Percentiles rank a stretch among this genome's conserved stretches.
phyloP scores from a whole-genome alignment of 2,113 vertebrate genomes.

The Thunnus maccoyii region DNA sequence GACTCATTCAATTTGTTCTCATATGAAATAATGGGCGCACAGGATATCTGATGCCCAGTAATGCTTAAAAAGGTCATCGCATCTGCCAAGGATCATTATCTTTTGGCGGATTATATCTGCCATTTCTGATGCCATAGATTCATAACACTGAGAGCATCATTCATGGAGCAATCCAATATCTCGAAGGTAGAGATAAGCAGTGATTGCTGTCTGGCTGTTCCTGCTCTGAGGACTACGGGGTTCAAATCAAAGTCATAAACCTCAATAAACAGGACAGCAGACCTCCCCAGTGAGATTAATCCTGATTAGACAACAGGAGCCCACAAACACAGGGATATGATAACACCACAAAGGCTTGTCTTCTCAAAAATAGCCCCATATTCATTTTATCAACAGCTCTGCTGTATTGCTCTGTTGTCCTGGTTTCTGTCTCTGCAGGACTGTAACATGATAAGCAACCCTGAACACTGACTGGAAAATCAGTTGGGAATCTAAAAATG shows the following conservation, averaged over 20 bases:
- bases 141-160: slow-evolving; percentile 57
- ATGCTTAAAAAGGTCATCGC: slow-evolving; percentile 51
- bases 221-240: slow-evolving; percentile 46
- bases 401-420: slow-evolving; percentile 45
- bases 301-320: slow-evolving; percentile 62
- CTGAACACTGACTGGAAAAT: slow-evolving; percentile 54
- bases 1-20: slow-evolving; percentile 42
- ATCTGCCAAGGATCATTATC: slow-evolving; percentile 51
- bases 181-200: slow-evolving; percentile 69
- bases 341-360: slow-evolving; percentile 55
- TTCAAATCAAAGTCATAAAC: slow-evolving; percentile 74
- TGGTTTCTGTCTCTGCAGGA: slow-evolving; percentile 53
- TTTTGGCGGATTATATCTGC: slow-evolving; percentile 51
- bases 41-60: slow-evolving; percentile 38
- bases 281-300: slow-evolving; percentile 69
- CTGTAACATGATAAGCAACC: slow-evolving; percentile 69
- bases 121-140: slow-evolving; percentile 48
- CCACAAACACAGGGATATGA: slow-evolving; percentile 53
- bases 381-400: slow-evolving; percentile 48
- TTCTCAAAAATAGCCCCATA: slow-evolving; percentile 50
- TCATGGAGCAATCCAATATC: slow-evolving; percentile 63
- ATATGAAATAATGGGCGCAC: slow-evolving; percentile 23
- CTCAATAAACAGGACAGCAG: slow-evolving; percentile 59
- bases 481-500: slow-evolving; percentile 74
- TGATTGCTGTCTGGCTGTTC: slow-evolving; percentile 52